Percentiles rank a stretch among this genome's conserved stretches.
phyloP scores from a whole-genome alignment of 2,888 invertebrate species.

The Drosophila quinaria region DNA sequence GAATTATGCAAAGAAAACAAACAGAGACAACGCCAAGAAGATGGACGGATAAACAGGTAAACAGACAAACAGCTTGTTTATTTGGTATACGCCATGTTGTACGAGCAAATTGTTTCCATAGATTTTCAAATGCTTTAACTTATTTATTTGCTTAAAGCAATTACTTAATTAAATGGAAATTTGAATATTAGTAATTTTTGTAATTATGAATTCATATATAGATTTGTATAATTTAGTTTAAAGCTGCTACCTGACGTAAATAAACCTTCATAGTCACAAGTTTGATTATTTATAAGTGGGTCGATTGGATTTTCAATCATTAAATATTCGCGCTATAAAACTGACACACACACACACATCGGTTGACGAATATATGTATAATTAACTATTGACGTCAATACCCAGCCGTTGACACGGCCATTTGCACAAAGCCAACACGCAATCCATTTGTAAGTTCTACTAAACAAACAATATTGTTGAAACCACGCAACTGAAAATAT shows the following conservation, averaged over 20 bases:
- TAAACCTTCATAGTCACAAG: neutral
- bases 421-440: slow-evolving; percentile 32
- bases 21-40: slow-evolving; percentile 29
- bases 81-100: slow-evolving; percentile 23
- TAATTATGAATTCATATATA: slow-evolving; percentile 10
- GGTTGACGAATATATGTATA: slow-evolving; percentile 46
- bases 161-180: slow-evolving; percentile 4
- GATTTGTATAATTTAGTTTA: neutral
- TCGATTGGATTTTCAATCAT: slow-evolving; percentile 13
- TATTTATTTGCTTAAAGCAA: slow-evolving; percentile 26
- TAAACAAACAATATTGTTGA: slow-evolving; percentile 1
- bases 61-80: slow-evolving; percentile 22
- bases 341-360: slow-evolving; percentile 13
- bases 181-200: neutral
- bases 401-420: slow-evolving; percentile 30
- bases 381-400: slow-evolving; percentile 70
- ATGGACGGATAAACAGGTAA: slow-evolving; percentile 16
- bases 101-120: slow-evolving; percentile 29
- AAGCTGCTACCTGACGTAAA: neutral
- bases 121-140: slow-evolving; percentile 22
- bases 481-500: slow-evolving; percentile 1
- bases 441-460: slow-evolving; percentile 17
- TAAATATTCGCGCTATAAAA: slow-evolving; percentile 25
- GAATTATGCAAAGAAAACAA: slow-evolving; percentile 61
- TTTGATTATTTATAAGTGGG: slow-evolving; percentile 13